These are phyloP conservation scores for Sebastes alutus DNA, from an alignment of 2,797 vertebrate species.

Conservation along the genomic window DNA sequence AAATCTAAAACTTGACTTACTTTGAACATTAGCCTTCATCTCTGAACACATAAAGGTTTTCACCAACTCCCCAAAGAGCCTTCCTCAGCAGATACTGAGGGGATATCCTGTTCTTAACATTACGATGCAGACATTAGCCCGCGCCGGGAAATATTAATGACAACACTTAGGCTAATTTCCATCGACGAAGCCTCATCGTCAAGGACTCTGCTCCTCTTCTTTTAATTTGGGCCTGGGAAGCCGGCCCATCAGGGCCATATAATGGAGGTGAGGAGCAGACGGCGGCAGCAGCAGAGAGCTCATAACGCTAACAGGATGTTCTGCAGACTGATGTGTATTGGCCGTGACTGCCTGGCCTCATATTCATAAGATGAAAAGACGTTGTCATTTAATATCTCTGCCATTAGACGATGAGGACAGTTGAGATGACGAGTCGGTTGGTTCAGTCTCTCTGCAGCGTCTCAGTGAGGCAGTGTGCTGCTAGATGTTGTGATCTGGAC, in stretches of 20 bases:
- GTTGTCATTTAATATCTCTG: constrained; percentile 59
- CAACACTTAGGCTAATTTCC: constrained; percentile 78
- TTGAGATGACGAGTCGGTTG: not conserved
- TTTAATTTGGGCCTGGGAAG: constrained; percentile 74
- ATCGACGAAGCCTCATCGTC: constrained; percentile 54
- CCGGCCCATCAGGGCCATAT: constrained; percentile 60
- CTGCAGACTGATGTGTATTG: constrained; percentile 70
- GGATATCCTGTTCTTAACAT: constrained; percentile 65
- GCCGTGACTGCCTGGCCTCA: constrained; percentile 64
- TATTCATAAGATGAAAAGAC: constrained; percentile 72
- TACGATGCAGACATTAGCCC: constrained; percentile 64
- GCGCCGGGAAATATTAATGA: constrained; percentile 70
- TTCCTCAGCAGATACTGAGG: constrained; percentile 60
- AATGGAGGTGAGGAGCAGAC: constrained; percentile 72
- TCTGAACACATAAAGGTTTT: constrained; percentile 54
- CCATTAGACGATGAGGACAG: constrained; percentile 71
- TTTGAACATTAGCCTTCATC: constrained; percentile 62
- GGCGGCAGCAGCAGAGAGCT: constrained; percentile 53
- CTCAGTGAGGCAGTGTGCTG: not conserved
- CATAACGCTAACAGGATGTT: constrained; percentile 74
- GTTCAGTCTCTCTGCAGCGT: not conserved
- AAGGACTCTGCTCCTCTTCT: constrained; percentile 70
- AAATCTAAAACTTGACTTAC: constrained; percentile 52
- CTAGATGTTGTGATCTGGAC: not conserved
- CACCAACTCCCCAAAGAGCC: constrained; percentile 64